Conservation (phyloP, 2,888 invertebrate species). For the Argyresthia goedartella region DNA sequence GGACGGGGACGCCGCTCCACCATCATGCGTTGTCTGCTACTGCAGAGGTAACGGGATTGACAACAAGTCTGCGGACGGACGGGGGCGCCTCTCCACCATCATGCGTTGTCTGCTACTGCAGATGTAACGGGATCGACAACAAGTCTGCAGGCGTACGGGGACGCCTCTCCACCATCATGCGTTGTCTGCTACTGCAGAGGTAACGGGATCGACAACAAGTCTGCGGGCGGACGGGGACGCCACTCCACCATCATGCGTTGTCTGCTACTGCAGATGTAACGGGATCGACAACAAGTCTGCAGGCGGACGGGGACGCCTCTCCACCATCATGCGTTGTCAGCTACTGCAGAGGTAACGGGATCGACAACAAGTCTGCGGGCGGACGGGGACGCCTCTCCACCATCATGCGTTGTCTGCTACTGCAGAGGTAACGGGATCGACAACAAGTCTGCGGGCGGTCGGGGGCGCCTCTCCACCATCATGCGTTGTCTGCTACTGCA, state of each 20-base stretch:
- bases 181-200: no score
- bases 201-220: constrained; percentile 92
- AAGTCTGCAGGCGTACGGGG: no score
- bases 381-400: constrained; percentile 87
- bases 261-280: constrained; percentile 82
- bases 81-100: constrained; percentile 85
- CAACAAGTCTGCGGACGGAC: constrained; percentile 82
- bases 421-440: constrained; percentile 72
- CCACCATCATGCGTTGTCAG: no score
- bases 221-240: constrained; percentile 81
- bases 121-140: constrained; percentile 40
- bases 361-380: constrained; percentile 84
- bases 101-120: constrained; percentile 89
- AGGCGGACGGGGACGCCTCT: no score
- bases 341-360: no score
- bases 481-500: no score
- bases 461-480: no score
- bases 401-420: constrained; percentile 85
- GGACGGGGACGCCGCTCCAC: no score
- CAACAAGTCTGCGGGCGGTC: background rate
- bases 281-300: background rate
- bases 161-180: no score
- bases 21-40: no score
- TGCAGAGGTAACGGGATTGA: no score
- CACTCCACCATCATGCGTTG: constrained; percentile 88